phyloP scores from a whole-genome alignment of 2,888 invertebrate species.

The Ectobius pallidus region DNA sequence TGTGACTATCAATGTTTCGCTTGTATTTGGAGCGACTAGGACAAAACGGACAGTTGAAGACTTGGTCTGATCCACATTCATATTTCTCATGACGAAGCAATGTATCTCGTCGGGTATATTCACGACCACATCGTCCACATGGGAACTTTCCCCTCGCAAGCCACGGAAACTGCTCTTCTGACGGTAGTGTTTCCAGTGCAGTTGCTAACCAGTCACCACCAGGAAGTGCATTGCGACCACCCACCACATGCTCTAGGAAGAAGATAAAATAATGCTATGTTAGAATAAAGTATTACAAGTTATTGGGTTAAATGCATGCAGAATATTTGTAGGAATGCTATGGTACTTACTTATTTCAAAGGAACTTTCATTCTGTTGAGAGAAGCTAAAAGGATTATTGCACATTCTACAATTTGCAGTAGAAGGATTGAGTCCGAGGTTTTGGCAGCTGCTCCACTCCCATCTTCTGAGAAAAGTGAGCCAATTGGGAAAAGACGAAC shows the following conservation, averaged over 20 bases:
- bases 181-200: background rate
- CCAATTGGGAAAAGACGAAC: no score
- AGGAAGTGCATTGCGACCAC: background rate
- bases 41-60: conserved; percentile 58
- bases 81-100: conserved; percentile 51
- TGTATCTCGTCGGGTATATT: conserved; percentile 49
- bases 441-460: no score
- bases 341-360: no score
- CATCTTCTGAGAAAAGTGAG: no score
- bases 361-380: no score
- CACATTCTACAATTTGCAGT: no score
- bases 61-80: conserved; percentile 60
- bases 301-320: no score
- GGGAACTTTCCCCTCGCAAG: conserved; percentile 43
- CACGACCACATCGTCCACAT: conserved; percentile 48
- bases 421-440: no score
- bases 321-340: no score
- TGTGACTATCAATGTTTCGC: conserved; percentile 31
- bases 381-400: no score
- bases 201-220: background rate
- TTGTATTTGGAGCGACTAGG: conserved; percentile 55
- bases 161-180: conserved; percentile 13
- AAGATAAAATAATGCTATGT: no score
- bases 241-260: background rate
- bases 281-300: no score